Evolutionary conservation across 2,888 invertebrate species (phyloP).

Genomic region (Perizoma flavofasciatum): DNA sequence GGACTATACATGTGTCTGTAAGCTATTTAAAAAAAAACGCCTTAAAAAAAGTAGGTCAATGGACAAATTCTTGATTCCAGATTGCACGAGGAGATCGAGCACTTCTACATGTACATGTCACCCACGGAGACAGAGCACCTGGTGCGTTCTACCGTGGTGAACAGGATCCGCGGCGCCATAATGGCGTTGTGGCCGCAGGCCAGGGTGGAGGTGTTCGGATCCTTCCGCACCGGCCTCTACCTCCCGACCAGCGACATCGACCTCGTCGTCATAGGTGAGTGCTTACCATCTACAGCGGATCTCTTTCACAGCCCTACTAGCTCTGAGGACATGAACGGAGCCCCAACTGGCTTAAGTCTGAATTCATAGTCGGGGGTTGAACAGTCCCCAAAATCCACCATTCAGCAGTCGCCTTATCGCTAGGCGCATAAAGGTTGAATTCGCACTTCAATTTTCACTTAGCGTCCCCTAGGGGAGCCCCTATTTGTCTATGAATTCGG

Average conservation of each 20-base stretch:
- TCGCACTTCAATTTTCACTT: too few species aligned
- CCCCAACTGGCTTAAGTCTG: too few species aligned
- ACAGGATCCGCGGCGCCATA: constrained; percentile 94
- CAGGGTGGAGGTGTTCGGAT: constrained; percentile 98
- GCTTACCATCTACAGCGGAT: neutral
- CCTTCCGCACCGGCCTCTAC: constrained; percentile 98
- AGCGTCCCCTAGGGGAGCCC: too few species aligned
- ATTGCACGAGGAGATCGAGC: constrained; percentile 98
- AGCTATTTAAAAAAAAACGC: too few species aligned
- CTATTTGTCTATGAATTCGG: too few species aligned
- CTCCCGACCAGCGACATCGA: constrained; percentile 96
- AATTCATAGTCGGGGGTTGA: too few species aligned
- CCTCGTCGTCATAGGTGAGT: constrained; percentile 85
- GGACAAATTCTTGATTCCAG: constrained; percentile 71
- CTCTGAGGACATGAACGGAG: too few species aligned
- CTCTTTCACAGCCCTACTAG: neutral
- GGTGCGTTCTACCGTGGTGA: constrained; percentile 94
- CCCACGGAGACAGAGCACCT: constrained; percentile 96
- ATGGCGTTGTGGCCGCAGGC: constrained; percentile 96
- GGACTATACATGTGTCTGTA: too few species aligned
- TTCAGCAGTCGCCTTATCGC: too few species aligned
- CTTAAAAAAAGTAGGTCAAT: too few species aligned
- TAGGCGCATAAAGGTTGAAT: too few species aligned
- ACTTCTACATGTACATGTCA: constrained; percentile 97
- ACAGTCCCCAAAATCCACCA: too few species aligned